Conservation (phyloP, 2,797 vertebrate species). For the Hydrophis major region DNA sequence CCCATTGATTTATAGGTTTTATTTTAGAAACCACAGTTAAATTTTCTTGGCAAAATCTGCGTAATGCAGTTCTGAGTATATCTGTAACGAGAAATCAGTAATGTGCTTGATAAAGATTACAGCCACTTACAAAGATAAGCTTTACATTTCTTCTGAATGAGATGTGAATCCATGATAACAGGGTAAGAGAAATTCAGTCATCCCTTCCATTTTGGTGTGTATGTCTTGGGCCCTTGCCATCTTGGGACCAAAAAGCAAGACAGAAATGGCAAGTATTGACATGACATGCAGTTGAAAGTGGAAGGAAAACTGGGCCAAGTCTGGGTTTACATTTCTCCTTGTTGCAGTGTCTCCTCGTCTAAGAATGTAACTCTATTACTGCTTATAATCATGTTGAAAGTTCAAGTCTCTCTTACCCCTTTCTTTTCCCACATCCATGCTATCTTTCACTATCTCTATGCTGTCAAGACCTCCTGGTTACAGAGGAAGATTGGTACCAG, state of each 20-base stretch:
- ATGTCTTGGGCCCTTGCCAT: constrained; percentile 37
- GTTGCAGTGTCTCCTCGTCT: constrained; percentile 41
- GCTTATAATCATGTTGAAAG: constrained; percentile 23
- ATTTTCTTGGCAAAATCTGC: constrained; percentile 46
- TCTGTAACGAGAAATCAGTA: constrained; percentile 42
- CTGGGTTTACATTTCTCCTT: constrained; percentile 18
- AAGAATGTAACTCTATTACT: constrained; percentile 47
- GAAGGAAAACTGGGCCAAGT: constrained; percentile 36
- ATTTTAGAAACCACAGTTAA: constrained; percentile 44
- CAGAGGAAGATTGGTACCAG: constrained; percentile 71
- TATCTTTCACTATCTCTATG: constrained; percentile 64
- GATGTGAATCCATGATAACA: constrained; percentile 54
- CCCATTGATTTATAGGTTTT: constrained; percentile 31
- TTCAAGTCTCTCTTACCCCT: constrained; percentile 13
- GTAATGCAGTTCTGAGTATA: constrained; percentile 44
- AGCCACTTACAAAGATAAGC: constrained; percentile 60
- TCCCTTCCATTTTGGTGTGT: constrained; percentile 23
- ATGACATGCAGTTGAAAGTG: constrained; percentile 13
- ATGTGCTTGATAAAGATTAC: constrained; percentile 53
- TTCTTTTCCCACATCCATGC: constrained; percentile 45
- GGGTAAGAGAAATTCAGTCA: constrained; percentile 23
- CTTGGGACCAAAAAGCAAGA: constrained; percentile 36
- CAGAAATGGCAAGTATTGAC: constrained; percentile 25
- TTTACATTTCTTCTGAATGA: constrained; percentile 50
- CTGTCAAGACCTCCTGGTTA: constrained; percentile 67